phyloP scores from a whole-genome alignment of 2,888 invertebrate genomes.

The Crioceris asparagi region DNA sequence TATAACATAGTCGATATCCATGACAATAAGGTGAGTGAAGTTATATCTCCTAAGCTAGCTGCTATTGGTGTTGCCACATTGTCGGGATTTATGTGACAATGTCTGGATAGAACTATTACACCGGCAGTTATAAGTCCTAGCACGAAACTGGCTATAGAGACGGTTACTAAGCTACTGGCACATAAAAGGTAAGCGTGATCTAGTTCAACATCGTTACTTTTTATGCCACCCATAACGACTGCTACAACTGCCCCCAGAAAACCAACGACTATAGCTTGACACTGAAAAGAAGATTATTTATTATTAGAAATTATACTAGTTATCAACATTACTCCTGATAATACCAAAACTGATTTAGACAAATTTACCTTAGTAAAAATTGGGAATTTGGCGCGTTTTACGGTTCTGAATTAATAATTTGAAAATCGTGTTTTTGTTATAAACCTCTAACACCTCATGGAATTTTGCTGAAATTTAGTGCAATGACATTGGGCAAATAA shows the following conservation, averaged over 20 bases:
- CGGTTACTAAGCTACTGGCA: slow-evolving; percentile 65
- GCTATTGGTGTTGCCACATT: slow-evolving; percentile 74
- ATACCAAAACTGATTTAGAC: too few relatives aligned
- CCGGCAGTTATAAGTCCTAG: slow-evolving; percentile 60
- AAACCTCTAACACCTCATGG: too few relatives aligned
- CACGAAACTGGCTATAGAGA: slow-evolving; percentile 63
- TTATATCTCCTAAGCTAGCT: slow-evolving; percentile 69
- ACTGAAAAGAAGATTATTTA: slow-evolving; percentile 41
- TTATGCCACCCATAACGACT: slow-evolving; percentile 55
- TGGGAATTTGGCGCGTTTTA: too few relatives aligned
- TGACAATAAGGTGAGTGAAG: slow-evolving; percentile 52
- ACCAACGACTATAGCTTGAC: slow-evolving; percentile 62
- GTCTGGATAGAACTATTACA: slow-evolving; percentile 58
- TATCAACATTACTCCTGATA: too few relatives aligned
- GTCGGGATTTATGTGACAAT: slow-evolving; percentile 64
- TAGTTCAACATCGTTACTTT: slow-evolving; percentile 50
- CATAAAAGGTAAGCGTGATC: slow-evolving; percentile 61
- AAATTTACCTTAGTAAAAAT: too few relatives aligned
- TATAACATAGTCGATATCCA: slow-evolving; percentile 48
- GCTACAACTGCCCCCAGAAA: slow-evolving; percentile 61
- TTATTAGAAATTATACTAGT: too few relatives aligned
- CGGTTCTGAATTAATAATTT: too few relatives aligned
- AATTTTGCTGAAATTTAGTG: too few relatives aligned
- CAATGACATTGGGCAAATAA: too few relatives aligned
- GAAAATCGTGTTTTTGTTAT: too few relatives aligned